Conservation (phyloP, 2,113 vertebrate genomes). For the Colinus virginianus region DNA sequence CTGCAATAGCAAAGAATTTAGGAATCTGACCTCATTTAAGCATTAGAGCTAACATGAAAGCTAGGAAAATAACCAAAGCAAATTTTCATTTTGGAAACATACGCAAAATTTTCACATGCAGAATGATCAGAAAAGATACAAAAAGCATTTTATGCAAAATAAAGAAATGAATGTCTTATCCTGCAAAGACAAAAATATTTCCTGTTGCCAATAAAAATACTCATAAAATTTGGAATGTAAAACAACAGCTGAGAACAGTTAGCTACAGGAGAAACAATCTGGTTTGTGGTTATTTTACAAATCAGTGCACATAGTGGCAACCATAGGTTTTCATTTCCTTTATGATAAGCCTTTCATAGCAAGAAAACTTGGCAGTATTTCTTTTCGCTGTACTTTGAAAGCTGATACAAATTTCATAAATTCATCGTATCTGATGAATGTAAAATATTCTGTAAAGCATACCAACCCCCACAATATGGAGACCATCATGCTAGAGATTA, state of each 20-base stretch:
- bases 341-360: not conserved
- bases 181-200: conserved; percentile 17
- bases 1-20: not conserved
- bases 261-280: not conserved
- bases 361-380: not conserved
- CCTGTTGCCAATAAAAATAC: conserved; percentile 39
- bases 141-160: conserved; percentile 2
- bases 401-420: not conserved
- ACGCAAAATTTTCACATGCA: not conserved
- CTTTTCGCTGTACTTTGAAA: not conserved
- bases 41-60: not conserved
- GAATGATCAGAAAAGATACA: not conserved
- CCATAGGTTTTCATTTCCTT: conserved; percentile 9
- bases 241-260: conserved; percentile 42
- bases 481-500: rapidly evolving
- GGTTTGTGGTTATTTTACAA: not conserved
- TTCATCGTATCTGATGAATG: not conserved
- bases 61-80: not conserved
- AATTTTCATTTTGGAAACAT: not conserved
- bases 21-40: not conserved
- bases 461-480: not conserved
- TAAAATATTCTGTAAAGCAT: not conserved
- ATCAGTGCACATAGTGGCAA: not conserved
- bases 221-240: conserved; percentile 47
- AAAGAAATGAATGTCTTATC: not conserved